Evolutionary conservation across 2,113 vertebrate species (phyloP).

Genomic region (Rhinopithecus roxellana): DNA sequence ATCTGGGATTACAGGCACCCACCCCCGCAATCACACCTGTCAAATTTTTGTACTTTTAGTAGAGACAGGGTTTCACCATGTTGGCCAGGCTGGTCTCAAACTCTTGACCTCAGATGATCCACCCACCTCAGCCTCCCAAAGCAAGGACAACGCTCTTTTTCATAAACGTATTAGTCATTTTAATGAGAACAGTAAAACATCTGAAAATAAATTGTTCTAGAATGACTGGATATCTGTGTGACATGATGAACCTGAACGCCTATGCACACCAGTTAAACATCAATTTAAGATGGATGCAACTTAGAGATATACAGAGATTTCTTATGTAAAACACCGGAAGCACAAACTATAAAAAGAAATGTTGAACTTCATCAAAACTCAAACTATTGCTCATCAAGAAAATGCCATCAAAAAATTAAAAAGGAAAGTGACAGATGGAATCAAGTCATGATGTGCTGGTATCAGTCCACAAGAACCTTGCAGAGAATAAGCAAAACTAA

Average conservation of each 20-base stretch:
- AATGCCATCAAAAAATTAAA: background rate
- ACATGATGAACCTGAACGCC: background rate
- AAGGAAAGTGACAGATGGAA: background rate
- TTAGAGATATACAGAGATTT: background rate
- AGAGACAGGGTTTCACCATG: too few relatives aligned
- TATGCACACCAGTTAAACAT: background rate
- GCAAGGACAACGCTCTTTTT: background rate
- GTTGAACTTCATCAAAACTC: background rate
- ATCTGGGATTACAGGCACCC: too few relatives aligned
- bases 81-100: too few relatives aligned
- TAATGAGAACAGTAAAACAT: background rate
- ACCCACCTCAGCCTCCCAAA: too few relatives aligned
- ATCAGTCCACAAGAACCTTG: background rate
- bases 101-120: too few relatives aligned
- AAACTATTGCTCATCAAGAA: background rate
- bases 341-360: background rate
- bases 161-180: background rate
- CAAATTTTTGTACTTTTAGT: too few relatives aligned
- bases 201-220: background rate
- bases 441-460: background rate
- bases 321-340: background rate
- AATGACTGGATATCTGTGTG: background rate
- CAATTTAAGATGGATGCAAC: background rate
- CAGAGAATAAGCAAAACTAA: background rate
- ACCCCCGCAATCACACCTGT: too few relatives aligned